A percentile compares a stretch with the other conserved stretches of the same genome.
These are phyloP conservation scores for Micromussa lordhowensis DNA, from an alignment of 92 coral and sea anemone genomes.

Conservation along the genomic window DNA sequence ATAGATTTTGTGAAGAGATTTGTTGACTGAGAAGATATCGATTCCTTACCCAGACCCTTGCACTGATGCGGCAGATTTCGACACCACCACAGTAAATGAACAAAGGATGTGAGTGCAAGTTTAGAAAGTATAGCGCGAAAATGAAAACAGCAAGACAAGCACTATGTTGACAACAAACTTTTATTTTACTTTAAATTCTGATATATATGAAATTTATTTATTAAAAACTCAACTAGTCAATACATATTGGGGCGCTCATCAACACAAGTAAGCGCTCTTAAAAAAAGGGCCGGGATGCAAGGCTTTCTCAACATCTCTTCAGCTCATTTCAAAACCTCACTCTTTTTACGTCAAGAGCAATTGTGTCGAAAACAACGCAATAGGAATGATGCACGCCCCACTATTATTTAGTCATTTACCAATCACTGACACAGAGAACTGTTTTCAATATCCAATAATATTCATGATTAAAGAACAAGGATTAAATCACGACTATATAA, in stretches of 20 bases:
- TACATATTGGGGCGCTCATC: not conserved
- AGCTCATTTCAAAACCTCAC: not conserved
- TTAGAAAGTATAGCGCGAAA: not conserved
- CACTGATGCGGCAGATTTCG: no score
- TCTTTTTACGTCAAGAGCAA: not conserved
- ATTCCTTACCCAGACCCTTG: no score
- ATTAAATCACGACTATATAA: not conserved
- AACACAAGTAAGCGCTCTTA: not conserved
- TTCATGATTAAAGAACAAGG: not conserved
- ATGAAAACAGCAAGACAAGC: not conserved
- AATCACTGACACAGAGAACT: not conserved
- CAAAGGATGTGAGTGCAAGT: no score
- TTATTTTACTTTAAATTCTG: not conserved
- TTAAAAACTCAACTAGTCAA: not conserved
- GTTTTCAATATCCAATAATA: not conserved
- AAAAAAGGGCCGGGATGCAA: not conserved
- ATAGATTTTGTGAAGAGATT: no score
- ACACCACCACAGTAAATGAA: no score
- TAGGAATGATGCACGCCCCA: not conserved
- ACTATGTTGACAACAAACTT: not conserved
- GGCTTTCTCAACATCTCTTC: not conserved
- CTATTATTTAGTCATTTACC: not conserved
- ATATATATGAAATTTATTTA: not conserved
- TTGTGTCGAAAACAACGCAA: not conserved
- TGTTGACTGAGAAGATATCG: no score